Percentiles rank a stretch among this genome's conserved stretches.
Evolutionary conservation across 1,140 invertebrate species (phyloP).

Genomic region (Plectrocnemia conspersa): DNA sequence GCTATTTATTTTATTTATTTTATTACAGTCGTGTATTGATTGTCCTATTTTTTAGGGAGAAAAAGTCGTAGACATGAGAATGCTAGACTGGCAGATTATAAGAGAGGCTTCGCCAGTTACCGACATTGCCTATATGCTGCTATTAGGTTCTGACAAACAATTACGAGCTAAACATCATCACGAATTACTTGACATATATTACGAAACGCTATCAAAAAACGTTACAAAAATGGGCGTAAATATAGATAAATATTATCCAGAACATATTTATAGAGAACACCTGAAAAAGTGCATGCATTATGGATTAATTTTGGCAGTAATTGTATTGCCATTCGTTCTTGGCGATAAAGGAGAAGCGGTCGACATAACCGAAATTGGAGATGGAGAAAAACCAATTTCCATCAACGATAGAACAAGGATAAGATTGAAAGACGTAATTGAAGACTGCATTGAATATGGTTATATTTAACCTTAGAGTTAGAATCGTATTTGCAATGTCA

Average conservation of each 20-base stretch:
- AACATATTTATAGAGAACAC: slow-evolving; percentile 41
- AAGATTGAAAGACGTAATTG: background rate
- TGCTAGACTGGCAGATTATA: slow-evolving; percentile 47
- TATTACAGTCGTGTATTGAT: too few relatives aligned
- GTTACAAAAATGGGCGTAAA: slow-evolving; percentile 43
- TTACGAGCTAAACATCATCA: slow-evolving; percentile 39
- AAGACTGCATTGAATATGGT: background rate
- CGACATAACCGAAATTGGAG: background rate
- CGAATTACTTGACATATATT: slow-evolving; percentile 41
- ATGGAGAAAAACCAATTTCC: background rate
- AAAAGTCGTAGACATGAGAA: slow-evolving; percentile 37
- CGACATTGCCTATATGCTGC: slow-evolving; percentile 48
- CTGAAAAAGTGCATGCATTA: slow-evolving; percentile 39
- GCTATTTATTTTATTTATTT: background rate
- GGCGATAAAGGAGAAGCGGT: background rate
- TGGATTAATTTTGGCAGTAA: slow-evolving; percentile 32
- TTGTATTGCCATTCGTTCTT: background rate
- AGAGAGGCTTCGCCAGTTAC: slow-evolving; percentile 43
- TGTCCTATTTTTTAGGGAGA: slow-evolving; percentile 19
- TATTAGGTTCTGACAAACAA: slow-evolving; percentile 40
- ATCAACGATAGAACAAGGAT: background rate
- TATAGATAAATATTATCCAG: slow-evolving; percentile 47
- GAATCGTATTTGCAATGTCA: background rate
- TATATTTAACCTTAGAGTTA: background rate
- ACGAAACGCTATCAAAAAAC: slow-evolving; percentile 43